Percentiles rank a stretch among this genome's conserved stretches.
phyloP scores from a whole-genome alignment of 2,888 invertebrate species.

The Papilio demoleus region DNA sequence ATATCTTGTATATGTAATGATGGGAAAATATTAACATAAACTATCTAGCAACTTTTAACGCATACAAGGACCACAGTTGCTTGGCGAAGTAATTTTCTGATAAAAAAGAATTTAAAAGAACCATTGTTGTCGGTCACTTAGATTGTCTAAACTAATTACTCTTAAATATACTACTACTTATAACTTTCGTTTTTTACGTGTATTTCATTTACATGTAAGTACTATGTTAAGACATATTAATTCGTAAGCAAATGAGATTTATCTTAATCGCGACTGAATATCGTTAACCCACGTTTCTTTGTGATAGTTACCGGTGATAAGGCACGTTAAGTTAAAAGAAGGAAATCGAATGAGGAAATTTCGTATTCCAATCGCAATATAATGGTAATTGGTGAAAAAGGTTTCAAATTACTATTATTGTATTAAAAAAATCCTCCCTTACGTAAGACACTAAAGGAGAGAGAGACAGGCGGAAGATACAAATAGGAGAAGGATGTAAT shows the following conservation, averaged over 20 bases:
- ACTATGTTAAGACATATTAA: background rate
- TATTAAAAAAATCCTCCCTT: background rate
- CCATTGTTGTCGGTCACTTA: background rate
- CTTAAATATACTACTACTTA: background rate
- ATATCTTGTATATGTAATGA: background rate
- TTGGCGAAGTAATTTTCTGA: background rate
- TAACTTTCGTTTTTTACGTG: background rate
- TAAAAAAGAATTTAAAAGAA: background rate
- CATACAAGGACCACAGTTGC: background rate
- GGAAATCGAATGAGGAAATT: conserved; percentile 24
- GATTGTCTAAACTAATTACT: background rate
- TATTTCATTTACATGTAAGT: background rate
- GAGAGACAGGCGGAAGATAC: too few species aligned
- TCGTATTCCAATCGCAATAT: conserved; percentile 11
- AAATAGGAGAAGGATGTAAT: too few species aligned
- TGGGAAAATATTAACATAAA: too few species aligned
- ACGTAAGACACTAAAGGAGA: too few species aligned
- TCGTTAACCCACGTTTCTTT: conserved; percentile 17
- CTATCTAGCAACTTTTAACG: background rate
- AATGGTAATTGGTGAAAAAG: background rate
- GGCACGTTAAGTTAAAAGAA: conserved; percentile 20
- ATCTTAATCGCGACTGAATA: background rate
- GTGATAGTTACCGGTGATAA: conserved; percentile 12
- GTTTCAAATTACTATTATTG: background rate
- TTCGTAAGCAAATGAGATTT: background rate